These are phyloP conservation scores for Apomyelois bistriatella DNA, from an alignment of 2,888 invertebrate species.

Conservation along the genomic window DNA sequence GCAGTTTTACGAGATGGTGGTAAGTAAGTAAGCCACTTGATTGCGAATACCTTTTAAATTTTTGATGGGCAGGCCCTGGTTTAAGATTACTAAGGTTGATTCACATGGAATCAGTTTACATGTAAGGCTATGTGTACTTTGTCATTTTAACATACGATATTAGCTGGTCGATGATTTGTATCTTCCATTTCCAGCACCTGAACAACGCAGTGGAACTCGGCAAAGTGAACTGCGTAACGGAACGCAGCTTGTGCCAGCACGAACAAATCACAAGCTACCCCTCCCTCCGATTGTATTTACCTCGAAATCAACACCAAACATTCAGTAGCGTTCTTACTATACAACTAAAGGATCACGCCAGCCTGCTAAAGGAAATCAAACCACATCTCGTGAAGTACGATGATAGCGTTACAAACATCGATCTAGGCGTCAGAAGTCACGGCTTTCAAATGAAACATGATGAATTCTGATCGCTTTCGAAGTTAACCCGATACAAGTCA, in stretches of 20 bases:
- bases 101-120: too few species aligned
- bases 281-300: slow-evolving; percentile 54
- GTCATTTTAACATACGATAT: too few species aligned
- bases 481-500: too few species aligned
- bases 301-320: slow-evolving; percentile 37
- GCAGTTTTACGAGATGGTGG: too few species aligned
- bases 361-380: slow-evolving; percentile 43
- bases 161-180: too few species aligned
- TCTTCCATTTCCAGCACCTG: slow-evolving; percentile 39
- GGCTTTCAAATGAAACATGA: slow-evolving; percentile 47
- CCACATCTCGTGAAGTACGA: slow-evolving; percentile 47
- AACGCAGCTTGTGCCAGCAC: slow-evolving; percentile 61
- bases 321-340: slow-evolving; percentile 47
- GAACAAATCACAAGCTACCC: slow-evolving; percentile 66
- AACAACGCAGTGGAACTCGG: slow-evolving; percentile 58
- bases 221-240: slow-evolving; percentile 65
- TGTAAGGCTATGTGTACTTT: too few species aligned
- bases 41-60: too few species aligned
- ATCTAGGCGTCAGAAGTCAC: slow-evolving; percentile 31
- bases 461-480: slow-evolving; percentile 43
- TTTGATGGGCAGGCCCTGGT: too few species aligned
- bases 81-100: too few species aligned
- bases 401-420: slow-evolving; percentile 32
- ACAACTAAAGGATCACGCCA: slow-evolving; percentile 41
- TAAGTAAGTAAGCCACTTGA: too few species aligned